These are phyloP conservation scores for Lithophane socia DNA, from an alignment of 2,888 invertebrate species.

Conservation along the genomic window DNA sequence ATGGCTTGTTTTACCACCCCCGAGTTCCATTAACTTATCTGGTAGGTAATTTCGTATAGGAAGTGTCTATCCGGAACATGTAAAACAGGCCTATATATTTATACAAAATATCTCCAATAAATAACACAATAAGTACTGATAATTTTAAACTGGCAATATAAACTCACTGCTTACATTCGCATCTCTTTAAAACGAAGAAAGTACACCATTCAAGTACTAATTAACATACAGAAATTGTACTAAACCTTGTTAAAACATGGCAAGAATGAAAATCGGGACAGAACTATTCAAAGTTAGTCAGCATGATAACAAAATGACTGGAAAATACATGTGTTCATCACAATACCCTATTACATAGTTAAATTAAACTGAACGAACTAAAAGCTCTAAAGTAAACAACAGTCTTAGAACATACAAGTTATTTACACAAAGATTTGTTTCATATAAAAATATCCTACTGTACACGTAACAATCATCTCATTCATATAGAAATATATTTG, in stretches of 20 bases:
- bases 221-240: conserved; percentile 35
- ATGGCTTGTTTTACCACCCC: conserved; percentile 19
- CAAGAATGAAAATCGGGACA: conserved; percentile 50
- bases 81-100: conserved; percentile 26
- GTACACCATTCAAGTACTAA: conserved; percentile 23
- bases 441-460: conserved; percentile 89
- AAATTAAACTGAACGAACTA: conserved; percentile 87
- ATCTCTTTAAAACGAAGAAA: conserved; percentile 29
- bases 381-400: conserved; percentile 89
- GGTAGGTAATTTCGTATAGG: not conserved
- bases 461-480: conserved; percentile 87
- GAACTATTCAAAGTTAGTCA: conserved; percentile 52
- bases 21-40: not conserved
- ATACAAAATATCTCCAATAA: conserved; percentile 50
- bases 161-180: conserved; percentile 34
- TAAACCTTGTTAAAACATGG: conserved; percentile 44
- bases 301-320: conserved; percentile 81
- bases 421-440: conserved; percentile 87
- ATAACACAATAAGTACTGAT: conserved; percentile 29
- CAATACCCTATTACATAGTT: conserved; percentile 79
- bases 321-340: conserved; percentile 87
- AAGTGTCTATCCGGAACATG: not conserved
- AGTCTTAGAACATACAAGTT: conserved; percentile 89
- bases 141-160: conserved; percentile 52
- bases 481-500: conserved; percentile 88